These are phyloP conservation scores for Fukomys damarensis DNA, from an alignment of 2,113 vertebrate genomes.

Conservation along the genomic window DNA sequence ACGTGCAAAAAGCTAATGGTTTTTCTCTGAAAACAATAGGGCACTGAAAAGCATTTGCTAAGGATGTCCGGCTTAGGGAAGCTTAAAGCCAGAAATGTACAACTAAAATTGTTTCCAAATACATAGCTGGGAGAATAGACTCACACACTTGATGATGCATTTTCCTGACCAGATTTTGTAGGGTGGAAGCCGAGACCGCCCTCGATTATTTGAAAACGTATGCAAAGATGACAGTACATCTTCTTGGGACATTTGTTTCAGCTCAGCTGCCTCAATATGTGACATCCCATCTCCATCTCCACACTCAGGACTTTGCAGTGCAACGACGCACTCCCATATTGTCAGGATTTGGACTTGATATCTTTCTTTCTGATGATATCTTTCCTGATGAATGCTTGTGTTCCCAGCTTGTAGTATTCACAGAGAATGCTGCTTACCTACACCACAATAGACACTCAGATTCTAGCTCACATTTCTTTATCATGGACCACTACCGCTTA, in stretches of 20 bases:
- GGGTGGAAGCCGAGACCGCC: background rate
- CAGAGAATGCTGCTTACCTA: background rate
- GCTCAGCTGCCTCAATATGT: background rate
- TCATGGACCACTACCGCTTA: background rate
- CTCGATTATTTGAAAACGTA: background rate
- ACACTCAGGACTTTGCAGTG: background rate
- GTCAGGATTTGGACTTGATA: background rate
- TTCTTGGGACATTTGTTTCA: background rate
- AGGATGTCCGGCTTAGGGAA: background rate
- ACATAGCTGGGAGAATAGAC: background rate
- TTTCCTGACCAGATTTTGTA: constrained; percentile 22
- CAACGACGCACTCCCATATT: fast-evolving
- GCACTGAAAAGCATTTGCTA: background rate
- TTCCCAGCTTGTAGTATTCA: background rate
- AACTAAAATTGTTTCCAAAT: constrained; percentile 41
- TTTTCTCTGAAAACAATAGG: constrained; percentile 33
- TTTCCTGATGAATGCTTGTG: background rate
- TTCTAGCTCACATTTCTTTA: background rate
- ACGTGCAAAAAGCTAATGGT: constrained; percentile 11
- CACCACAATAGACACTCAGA: background rate
- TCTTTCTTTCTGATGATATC: background rate
- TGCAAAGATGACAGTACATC: background rate
- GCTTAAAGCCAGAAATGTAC: background rate
- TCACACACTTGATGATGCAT: background rate
- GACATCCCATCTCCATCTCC: too few relatives aligned